Evolutionary conservation across 2,888 invertebrate genomes (phyloP).

Genomic region (Dicycla oo): DNA sequence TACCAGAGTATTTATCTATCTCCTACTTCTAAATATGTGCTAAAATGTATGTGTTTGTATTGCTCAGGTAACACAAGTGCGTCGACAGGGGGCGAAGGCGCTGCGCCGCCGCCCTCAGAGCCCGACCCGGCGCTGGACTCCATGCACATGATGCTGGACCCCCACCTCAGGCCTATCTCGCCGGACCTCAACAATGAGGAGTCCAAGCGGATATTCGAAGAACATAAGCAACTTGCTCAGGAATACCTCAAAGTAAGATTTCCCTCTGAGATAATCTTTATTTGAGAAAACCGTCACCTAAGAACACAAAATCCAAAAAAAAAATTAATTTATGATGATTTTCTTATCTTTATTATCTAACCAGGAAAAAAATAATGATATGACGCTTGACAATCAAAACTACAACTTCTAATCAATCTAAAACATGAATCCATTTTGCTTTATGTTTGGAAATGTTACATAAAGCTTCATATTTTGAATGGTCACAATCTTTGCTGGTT

Average conservation of each 20-base stretch:
- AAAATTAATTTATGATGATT: not conserved
- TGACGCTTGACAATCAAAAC: not conserved
- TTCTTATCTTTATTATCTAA: not conserved
- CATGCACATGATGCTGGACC: slow-evolving; percentile 94
- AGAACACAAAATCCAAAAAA: not conserved
- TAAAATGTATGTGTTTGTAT: slow-evolving; percentile 31
- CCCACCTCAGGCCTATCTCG: slow-evolving; percentile 95
- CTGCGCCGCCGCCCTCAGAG: slow-evolving; percentile 81
- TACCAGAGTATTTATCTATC: not conserved
- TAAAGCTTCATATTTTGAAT: slow-evolving; percentile 4
- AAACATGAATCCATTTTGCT: not conserved
- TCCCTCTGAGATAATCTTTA: not conserved
- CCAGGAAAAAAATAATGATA: not conserved
- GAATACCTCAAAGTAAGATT: slow-evolving; percentile 94
- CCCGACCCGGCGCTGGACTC: slow-evolving; percentile 92
- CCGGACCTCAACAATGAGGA: slow-evolving; percentile 94
- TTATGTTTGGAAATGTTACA: slow-evolving; percentile 5
- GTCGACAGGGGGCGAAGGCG: slow-evolving; percentile 79
- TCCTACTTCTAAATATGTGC: not conserved
- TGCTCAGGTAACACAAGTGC: slow-evolving; percentile 86
- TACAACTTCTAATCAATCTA: not conserved
- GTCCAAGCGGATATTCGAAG: slow-evolving; percentile 96
- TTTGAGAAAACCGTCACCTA: not conserved
- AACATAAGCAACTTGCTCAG: slow-evolving; percentile 96
- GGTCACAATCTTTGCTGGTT: not conserved